Conservation (phyloP, 2,888 invertebrate species). For the Drosophila quasianomalipes region DNA sequence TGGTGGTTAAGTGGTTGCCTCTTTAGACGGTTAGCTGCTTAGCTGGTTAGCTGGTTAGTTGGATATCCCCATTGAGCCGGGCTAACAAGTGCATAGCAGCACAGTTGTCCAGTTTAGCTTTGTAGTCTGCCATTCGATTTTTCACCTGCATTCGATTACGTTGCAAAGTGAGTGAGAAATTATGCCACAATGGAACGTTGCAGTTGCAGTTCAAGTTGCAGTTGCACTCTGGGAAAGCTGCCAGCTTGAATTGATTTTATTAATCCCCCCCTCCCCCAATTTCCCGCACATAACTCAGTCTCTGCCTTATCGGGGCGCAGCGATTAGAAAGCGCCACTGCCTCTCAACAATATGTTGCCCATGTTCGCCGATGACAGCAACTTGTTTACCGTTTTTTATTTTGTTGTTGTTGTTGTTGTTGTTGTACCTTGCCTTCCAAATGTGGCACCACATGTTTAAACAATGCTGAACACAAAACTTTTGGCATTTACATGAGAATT, state of each 20-base stretch:
- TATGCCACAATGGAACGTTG: conserved; percentile 46
- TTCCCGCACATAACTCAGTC: conserved; percentile 5
- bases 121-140: conserved; percentile 64
- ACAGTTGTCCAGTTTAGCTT: conserved; percentile 40
- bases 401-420: background rate
- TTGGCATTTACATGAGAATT: conserved; percentile 80
- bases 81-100: conserved; percentile 52
- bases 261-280: background rate
- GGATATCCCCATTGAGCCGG: conserved; percentile 19
- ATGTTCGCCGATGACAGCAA: conserved; percentile 70
- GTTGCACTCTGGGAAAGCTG: conserved; percentile 26
- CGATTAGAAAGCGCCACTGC: conserved; percentile 58
- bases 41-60: conserved; percentile 1
- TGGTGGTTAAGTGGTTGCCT: conserved; percentile 31
- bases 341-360: conserved; percentile 45
- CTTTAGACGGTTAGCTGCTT: conserved; percentile 8
- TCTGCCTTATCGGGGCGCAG: conserved; percentile 38
- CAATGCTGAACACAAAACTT: conserved; percentile 64
- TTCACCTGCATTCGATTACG: conserved; percentile 68
- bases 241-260: conserved; percentile 33
- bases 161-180: conserved; percentile 42
- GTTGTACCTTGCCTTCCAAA: conserved; percentile 3
- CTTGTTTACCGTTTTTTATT: conserved; percentile 71
- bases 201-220: background rate
- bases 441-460: conserved; percentile 46